These are phyloP conservation scores for Hemistola chrysoprasaria DNA, from an alignment of 2,888 invertebrate genomes.

Conservation along the genomic window DNA sequence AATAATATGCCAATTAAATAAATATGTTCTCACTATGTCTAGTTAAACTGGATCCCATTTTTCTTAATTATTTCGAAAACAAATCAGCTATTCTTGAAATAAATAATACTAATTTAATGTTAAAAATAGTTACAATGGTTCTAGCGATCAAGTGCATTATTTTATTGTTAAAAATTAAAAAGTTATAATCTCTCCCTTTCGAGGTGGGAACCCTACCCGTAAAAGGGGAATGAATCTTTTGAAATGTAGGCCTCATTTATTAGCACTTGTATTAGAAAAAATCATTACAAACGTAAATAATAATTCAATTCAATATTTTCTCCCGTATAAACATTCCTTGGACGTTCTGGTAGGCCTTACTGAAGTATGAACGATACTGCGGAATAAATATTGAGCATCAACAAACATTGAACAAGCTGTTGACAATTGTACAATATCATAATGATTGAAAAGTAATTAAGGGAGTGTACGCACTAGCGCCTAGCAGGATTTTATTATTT, in stretches of 20 bases:
- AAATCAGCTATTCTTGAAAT: conserved; percentile 22
- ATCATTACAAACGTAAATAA: no score
- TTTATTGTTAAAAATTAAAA: conserved; percentile 6
- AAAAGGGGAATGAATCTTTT: conserved; percentile 19
- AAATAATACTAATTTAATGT: conserved; percentile 26
- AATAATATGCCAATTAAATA: conserved; percentile 42
- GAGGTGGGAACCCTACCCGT: conserved; percentile 10
- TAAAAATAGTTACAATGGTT: no score
- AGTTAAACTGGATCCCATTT: conserved; percentile 40
- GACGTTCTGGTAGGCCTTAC: no score
- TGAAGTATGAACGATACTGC: conserved; percentile 9
- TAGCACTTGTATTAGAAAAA: not conserved
- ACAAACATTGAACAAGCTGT: no score
- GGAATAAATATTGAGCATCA: no score
- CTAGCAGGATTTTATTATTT: no score
- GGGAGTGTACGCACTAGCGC: no score
- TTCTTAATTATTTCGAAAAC: conserved; percentile 20
- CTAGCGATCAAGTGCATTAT: conserved; percentile 18
- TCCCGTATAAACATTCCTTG: no score
- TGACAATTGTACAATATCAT: no score
- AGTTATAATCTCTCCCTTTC: conserved; percentile 11
- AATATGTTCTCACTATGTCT: conserved; percentile 43
- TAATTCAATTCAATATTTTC: no score
- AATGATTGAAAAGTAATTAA: no score
- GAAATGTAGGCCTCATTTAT: not conserved